A percentile compares a stretch with the other conserved stretches of the same genome.
Evolutionary conservation across 2,113 vertebrate species (phyloP).

Genomic region (Silurus asotus): DNA sequence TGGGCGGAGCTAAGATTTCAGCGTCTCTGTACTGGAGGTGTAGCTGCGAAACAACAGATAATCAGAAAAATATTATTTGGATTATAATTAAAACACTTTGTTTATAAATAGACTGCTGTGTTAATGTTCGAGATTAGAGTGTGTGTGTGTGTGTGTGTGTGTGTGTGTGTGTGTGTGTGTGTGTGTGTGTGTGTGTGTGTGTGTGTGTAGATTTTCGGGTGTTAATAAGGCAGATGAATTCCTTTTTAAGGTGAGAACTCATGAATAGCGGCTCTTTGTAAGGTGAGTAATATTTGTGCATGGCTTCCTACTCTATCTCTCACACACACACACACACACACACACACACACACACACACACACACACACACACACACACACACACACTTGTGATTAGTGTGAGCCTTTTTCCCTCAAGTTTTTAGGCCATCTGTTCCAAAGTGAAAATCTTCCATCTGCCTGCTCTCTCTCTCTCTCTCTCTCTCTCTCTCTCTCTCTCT

Average conservation of each 20-base stretch:
- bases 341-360: background rate
- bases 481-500: too few relatives aligned
- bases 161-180: constrained; percentile 2
- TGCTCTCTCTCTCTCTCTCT: too few relatives aligned
- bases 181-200: constrained; percentile 5
- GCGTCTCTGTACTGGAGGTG: background rate
- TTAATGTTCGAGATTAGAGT: background rate
- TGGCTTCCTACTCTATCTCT: background rate
- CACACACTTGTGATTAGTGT: constrained; percentile 8
- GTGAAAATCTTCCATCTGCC: constrained; percentile 14
- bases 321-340: background rate
- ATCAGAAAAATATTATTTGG: background rate
- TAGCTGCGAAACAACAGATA: too few relatives aligned
- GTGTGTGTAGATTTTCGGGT: background rate
- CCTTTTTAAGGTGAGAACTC: background rate
- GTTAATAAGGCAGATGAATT: constrained; percentile 13
- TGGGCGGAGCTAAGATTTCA: background rate
- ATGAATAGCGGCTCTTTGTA: constrained; percentile 11
- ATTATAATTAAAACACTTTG: background rate
- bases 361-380: background rate
- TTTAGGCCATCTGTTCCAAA: constrained; percentile 15
- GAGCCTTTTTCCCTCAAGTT: constrained; percentile 19
- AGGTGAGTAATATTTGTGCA: constrained; percentile 3
- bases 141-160: background rate
- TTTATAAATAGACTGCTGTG: background rate